These are phyloP conservation scores for Pollimyrus isidori DNA, from an alignment of 2,113 vertebrate genomes.

Conservation along the genomic window DNA sequence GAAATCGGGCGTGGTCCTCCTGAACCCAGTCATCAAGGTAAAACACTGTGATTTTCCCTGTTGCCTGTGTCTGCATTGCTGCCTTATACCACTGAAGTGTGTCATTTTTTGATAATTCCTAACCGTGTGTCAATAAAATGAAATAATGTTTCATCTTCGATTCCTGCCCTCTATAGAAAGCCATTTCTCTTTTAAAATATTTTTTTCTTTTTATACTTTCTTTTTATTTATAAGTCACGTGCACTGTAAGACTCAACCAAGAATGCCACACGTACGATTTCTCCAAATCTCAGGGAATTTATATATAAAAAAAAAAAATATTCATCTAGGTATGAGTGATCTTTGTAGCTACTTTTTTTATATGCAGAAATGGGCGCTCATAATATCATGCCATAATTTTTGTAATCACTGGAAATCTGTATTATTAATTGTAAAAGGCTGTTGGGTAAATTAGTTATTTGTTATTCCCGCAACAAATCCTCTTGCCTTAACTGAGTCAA, in stretches of 20 bases:
- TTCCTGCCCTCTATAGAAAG: not conserved
- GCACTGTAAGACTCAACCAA: not conserved
- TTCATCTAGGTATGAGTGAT: not conserved
- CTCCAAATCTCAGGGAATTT: not conserved
- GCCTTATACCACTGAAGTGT: not conserved
- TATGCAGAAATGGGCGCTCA: not conserved
- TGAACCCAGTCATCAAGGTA: constrained; percentile 89
- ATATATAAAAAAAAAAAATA: too few relatives aligned
- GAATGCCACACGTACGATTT: not conserved
- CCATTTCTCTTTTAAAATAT: not conserved
- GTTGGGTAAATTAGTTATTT: not conserved
- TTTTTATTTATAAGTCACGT: not conserved
- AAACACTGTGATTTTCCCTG: constrained; percentile 11
- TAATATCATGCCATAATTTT: not conserved
- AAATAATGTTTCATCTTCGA: not conserved
- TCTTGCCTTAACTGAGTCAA: not conserved
- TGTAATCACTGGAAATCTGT: not conserved
- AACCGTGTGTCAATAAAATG: not conserved
- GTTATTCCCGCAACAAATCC: not conserved
- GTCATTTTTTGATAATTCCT: not conserved
- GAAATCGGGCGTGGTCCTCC: constrained; percentile 88
- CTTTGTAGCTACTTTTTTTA: not conserved
- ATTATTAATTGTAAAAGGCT: not conserved
- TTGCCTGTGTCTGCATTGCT: not conserved
- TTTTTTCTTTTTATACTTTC: not conserved